A percentile compares a stretch with the other conserved stretches of the same genome.
phyloP scores from a whole-genome alignment of 2,888 invertebrate genomes.

The Chloroclystis v-ata region DNA sequence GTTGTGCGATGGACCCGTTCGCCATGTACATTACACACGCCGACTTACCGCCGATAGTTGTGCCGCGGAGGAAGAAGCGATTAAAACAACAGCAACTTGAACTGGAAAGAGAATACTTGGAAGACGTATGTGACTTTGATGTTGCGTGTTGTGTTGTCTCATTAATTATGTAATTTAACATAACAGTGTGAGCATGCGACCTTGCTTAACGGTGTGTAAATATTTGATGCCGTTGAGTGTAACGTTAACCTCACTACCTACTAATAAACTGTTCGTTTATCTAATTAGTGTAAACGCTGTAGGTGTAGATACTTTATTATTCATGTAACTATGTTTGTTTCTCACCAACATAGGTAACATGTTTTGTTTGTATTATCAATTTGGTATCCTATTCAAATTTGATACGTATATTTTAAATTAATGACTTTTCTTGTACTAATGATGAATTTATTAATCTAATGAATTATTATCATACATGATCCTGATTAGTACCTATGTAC shows the following conservation, averaged over 20 bases:
- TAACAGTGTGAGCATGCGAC: constrained; percentile 32
- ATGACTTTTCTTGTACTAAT: too few relatives aligned
- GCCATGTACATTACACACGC: constrained; percentile 67
- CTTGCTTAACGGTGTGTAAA: constrained; percentile 22
- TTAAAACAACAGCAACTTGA: constrained; percentile 63
- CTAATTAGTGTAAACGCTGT: background rate
- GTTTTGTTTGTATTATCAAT: too few relatives aligned
- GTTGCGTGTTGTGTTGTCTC: constrained; percentile 27
- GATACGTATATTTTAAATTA: too few relatives aligned
- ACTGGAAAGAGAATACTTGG: constrained; percentile 49
- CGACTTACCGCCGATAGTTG: constrained; percentile 61
- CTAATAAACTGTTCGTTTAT: constrained; percentile 5
- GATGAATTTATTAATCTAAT: too few relatives aligned
- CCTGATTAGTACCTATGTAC: too few relatives aligned
- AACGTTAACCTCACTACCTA: constrained; percentile 18
- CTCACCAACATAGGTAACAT: background rate
- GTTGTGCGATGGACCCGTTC: constrained; percentile 61
- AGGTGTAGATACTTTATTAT: background rate
- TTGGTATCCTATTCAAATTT: too few relatives aligned
- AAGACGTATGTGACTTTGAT: constrained; percentile 36
- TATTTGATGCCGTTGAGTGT: constrained; percentile 15
- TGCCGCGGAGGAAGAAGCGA: constrained; percentile 68
- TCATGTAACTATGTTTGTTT: background rate
- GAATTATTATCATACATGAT: too few relatives aligned
- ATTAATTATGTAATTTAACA: constrained; percentile 33